Evolutionary conservation across 2,888 invertebrate genomes (phyloP).

Genomic region (Lycocerus yunnanus): DNA sequence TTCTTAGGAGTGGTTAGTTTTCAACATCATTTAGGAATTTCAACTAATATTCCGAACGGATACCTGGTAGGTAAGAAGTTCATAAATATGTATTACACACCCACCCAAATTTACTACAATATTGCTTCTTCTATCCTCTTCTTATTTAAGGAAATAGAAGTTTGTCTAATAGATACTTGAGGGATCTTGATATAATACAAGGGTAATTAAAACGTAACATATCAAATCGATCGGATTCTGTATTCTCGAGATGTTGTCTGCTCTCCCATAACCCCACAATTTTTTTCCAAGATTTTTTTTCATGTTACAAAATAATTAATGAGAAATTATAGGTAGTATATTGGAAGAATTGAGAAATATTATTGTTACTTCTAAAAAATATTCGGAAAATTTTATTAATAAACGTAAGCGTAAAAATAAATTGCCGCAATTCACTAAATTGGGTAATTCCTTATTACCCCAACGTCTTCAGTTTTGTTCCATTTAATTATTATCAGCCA

Average conservation of each 20-base stretch:
- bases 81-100: background rate
- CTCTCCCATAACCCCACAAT: background rate
- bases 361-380: too few relatives aligned
- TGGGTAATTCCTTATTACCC: too few relatives aligned
- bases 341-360: too few relatives aligned
- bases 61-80: background rate
- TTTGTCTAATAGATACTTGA: background rate
- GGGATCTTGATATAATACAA: background rate
- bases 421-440: too few relatives aligned
- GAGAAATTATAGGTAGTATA: too few relatives aligned
- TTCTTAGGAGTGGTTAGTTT: constrained; percentile 30
- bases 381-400: too few relatives aligned
- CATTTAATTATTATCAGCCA: too few relatives aligned
- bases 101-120: background rate
- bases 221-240: background rate
- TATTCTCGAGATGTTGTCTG: background rate
- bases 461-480: too few relatives aligned
- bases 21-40: constrained; percentile 19
- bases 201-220: background rate
- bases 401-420: too few relatives aligned
- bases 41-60: constrained; percentile 2
- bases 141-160: background rate
- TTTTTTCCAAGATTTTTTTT: too few relatives aligned
- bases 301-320: background rate
- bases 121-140: background rate